Evolutionary conservation across 2,113 vertebrate genomes (phyloP).

Genomic region (Microcebus murinus): DNA sequence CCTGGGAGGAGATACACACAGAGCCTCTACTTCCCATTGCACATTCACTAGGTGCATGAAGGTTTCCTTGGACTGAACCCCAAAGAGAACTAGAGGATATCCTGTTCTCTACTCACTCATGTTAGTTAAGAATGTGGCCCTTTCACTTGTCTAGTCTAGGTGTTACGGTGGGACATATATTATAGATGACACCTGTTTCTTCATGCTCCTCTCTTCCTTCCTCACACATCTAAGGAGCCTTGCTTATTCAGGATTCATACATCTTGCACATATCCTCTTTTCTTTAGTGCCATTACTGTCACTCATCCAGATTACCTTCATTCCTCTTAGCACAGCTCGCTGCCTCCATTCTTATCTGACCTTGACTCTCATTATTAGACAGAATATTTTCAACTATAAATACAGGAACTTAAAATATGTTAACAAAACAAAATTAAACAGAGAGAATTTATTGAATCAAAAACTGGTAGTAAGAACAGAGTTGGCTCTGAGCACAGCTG

Average conservation of each 20-base stretch:
- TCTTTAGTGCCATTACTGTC: background rate
- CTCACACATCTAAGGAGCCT: background rate
- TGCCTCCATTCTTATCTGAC: background rate
- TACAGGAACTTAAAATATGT: background rate
- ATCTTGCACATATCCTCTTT: background rate
- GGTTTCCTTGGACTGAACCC: no score
- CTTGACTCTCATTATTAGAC: background rate
- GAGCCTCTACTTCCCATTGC: background rate
- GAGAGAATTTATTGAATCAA: background rate
- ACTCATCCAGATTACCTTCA: background rate
- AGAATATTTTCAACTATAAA: background rate
- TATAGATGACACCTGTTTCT: background rate
- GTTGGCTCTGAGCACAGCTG: background rate
- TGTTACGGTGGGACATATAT: background rate
- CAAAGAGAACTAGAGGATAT: no score
- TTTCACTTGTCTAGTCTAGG: background rate
- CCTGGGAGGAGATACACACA: background rate
- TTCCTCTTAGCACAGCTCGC: background rate
- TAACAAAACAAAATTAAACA: background rate
- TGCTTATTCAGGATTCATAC: background rate
- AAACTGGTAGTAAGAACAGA: background rate
- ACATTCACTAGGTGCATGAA: no score
- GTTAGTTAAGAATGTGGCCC: no score
- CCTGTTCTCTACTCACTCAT: no score
- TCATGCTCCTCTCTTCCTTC: background rate